Percentiles rank a stretch among this genome's conserved stretches.
Evolutionary conservation across 2,888 invertebrate species (phyloP).

Genomic region (Drosophila putrida): DNA sequence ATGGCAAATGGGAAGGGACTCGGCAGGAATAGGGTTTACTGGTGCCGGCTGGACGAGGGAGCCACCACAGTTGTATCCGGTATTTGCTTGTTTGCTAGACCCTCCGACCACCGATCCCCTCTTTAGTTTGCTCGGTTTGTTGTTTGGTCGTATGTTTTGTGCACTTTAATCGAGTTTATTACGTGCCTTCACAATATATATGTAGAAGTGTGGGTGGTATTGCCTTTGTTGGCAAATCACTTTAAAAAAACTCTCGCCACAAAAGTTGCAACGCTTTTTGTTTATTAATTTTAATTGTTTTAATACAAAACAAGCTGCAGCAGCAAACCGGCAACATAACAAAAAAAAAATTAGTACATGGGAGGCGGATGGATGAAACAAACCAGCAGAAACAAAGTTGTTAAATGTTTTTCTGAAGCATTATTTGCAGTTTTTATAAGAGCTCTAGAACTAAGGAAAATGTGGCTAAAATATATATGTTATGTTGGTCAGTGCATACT

Average conservation of each 20-base stretch:
- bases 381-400: conserved; percentile 35
- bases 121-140: conserved; percentile 54
- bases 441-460: conserved; percentile 18
- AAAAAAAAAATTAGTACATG: conserved; percentile 8
- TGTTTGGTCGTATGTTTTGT: conserved; percentile 69
- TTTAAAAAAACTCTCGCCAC: conserved; percentile 61
- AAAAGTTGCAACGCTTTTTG: conserved; percentile 59
- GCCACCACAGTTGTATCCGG: conserved; percentile 61
- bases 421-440: conserved; percentile 27
- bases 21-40: neutral
- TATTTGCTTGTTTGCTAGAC: conserved; percentile 44
- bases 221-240: conserved; percentile 34
- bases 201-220: neutral
- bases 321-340: conserved; percentile 15
- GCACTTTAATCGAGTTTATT: conserved; percentile 78
- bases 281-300: conserved; percentile 75
- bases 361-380: too few species aligned
- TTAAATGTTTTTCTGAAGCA: conserved; percentile 21
- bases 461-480: conserved; percentile 30
- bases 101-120: conserved; percentile 25
- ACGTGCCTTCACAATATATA: conserved; percentile 49
- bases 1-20: neutral
- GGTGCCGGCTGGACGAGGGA: conserved; percentile 11
- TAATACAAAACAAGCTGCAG: conserved; percentile 37
- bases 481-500: conserved; percentile 13